Evolutionary conservation across 1,140 invertebrate genomes (phyloP).

Genomic region (Drosophila nasuta): DNA sequence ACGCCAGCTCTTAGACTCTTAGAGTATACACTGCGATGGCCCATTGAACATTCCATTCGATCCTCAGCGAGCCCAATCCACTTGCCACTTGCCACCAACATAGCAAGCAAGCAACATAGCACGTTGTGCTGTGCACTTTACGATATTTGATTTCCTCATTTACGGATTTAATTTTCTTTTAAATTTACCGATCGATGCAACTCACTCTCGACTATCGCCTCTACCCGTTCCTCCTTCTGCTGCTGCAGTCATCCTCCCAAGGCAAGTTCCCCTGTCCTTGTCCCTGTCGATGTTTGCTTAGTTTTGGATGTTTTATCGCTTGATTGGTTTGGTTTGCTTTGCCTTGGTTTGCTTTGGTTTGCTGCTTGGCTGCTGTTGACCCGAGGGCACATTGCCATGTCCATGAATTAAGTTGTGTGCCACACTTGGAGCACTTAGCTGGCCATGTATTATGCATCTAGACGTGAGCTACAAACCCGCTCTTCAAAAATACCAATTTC

Average conservation of each 20-base stretch:
- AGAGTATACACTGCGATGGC: slow-evolving; percentile 23
- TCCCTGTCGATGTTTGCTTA: slow-evolving; percentile 68
- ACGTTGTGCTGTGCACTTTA: slow-evolving; percentile 69
- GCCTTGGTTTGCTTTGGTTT: slow-evolving; percentile 56
- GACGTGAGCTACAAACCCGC: neutral
- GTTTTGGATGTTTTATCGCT: slow-evolving; percentile 80
- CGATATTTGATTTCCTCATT: slow-evolving; percentile 83
- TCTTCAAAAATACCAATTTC: neutral
- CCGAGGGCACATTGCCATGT: slow-evolving; percentile 52
- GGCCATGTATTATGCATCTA: slow-evolving; percentile 26
- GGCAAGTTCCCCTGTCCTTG: slow-evolving; percentile 35
- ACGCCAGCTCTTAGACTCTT: slow-evolving; percentile 20
- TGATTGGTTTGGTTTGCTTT: slow-evolving; percentile 63
- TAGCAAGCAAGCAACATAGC: slow-evolving; percentile 72
- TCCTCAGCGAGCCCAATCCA: slow-evolving; percentile 38
- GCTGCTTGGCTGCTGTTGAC: slow-evolving; percentile 64
- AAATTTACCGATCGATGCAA: slow-evolving; percentile 71
- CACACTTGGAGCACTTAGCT: slow-evolving; percentile 25
- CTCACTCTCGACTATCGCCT: neutral
- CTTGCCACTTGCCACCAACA: slow-evolving; percentile 47
- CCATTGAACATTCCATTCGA: slow-evolving; percentile 50
- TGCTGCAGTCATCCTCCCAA: slow-evolving; percentile 4
- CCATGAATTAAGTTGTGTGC: slow-evolving; percentile 66
- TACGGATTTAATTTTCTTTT: slow-evolving; percentile 83
- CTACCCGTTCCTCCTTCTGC: slow-evolving; percentile 59